These are phyloP conservation scores for Clarias platycephalus DNA, from an alignment of 2,797 vertebrate species.

Conservation along the genomic window DNA sequence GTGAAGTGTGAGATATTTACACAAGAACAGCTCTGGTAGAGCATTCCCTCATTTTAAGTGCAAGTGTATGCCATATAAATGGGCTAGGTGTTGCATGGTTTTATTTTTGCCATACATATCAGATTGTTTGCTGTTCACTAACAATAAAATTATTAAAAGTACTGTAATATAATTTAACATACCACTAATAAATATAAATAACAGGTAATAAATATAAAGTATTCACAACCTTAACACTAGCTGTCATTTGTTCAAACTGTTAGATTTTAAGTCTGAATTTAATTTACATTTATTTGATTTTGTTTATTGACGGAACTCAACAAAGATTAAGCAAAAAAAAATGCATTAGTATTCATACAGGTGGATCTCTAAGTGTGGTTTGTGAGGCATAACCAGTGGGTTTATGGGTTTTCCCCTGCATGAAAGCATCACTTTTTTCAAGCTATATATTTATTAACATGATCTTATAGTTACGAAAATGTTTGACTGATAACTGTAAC, in stretches of 20 bases:
- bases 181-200: no score
- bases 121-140: background rate
- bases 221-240: background rate
- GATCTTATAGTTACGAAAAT: background rate
- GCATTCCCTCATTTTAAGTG: background rate
- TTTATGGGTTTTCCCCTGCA: background rate
- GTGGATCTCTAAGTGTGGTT: no score
- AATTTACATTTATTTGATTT: background rate
- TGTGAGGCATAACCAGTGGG: no score
- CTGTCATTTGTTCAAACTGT: background rate
- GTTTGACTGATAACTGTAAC: background rate
- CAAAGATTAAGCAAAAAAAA: background rate
- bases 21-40: background rate
- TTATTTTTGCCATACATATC: background rate
- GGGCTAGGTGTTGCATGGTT: background rate
- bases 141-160: background rate
- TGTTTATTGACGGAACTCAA: background rate
- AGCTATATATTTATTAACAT: background rate
- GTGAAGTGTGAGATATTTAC: background rate
- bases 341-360: no score
- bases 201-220: background rate
- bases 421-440: background rate
- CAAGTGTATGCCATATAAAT: background rate
- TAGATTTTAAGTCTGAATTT: background rate
- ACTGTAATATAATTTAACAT: no score